Evolutionary conservation across 2,888 invertebrate genomes (phyloP).

Genomic region (Eupeodes luniger): DNA sequence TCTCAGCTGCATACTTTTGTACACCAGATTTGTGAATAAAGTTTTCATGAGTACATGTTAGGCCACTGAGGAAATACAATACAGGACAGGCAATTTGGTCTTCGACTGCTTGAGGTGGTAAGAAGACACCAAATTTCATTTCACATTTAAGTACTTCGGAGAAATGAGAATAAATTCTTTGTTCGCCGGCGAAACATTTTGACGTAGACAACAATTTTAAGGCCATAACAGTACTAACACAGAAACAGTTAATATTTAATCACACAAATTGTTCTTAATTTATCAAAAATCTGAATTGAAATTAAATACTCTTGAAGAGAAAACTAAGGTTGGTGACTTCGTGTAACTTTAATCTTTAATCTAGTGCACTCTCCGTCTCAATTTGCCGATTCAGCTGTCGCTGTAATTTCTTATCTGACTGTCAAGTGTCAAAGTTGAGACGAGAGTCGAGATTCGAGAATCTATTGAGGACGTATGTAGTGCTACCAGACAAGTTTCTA

Average conservation of each 20-base stretch:
- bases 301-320: too few species aligned
- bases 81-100: constrained; percentile 88
- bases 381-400: too few species aligned
- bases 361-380: too few species aligned
- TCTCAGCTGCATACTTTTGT: constrained; percentile 94
- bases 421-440: too few species aligned
- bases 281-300: too few species aligned
- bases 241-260: neutral
- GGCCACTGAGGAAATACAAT: constrained; percentile 95
- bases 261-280: neutral
- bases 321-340: too few species aligned
- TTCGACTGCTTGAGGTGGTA: constrained; percentile 89
- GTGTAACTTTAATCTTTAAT: too few species aligned
- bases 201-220: constrained; percentile 79
- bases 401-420: too few species aligned
- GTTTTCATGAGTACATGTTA: constrained; percentile 97
- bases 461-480: too few species aligned
- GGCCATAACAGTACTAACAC: constrained; percentile 72
- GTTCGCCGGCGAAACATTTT: constrained; percentile 81
- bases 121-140: constrained; percentile 96
- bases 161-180: constrained; percentile 81
- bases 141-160: constrained; percentile 90
- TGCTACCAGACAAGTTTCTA: too few species aligned
- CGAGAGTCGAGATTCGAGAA: too few species aligned
- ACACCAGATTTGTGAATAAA: constrained; percentile 98